phyloP scores from a whole-genome alignment of 1,140 invertebrate species.

The Trichoplusia ni region DNA sequence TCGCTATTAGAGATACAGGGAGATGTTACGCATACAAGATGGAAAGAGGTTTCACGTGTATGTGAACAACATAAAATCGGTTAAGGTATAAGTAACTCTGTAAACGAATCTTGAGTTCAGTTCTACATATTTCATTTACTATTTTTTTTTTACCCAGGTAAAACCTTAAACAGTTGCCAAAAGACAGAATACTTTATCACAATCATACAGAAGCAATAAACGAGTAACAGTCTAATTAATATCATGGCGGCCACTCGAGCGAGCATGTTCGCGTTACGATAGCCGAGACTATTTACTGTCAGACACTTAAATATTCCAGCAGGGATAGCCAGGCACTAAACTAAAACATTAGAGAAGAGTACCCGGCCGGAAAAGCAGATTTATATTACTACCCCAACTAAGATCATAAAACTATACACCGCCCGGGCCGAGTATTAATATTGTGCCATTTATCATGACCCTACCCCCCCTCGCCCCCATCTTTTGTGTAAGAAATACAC shows the following conservation, averaged over 20 bases:
- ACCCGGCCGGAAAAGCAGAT: conserved; percentile 71
- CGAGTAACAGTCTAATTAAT: neutral
- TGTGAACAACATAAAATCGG: too few relatives aligned
- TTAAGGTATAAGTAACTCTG: too few relatives aligned
- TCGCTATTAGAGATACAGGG: too few relatives aligned
- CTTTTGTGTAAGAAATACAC: conserved; percentile 77
- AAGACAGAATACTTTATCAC: neutral
- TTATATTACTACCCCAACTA: conserved; percentile 78
- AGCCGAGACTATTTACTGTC: conserved; percentile 18
- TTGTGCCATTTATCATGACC: conserved; percentile 73
- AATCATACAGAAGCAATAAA: conserved; percentile 8
- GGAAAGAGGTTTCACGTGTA: too few relatives aligned
- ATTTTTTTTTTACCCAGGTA: too few relatives aligned
- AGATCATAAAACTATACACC: conserved; percentile 78
- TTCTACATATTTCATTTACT: too few relatives aligned
- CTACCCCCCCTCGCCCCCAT: conserved; percentile 52
- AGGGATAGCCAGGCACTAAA: conserved; percentile 36
- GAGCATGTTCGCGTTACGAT: conserved; percentile 14
- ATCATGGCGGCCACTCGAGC: neutral
- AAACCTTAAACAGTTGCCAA: too few relatives aligned
- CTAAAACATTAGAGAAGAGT: conserved; percentile 53
- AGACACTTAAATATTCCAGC: conserved; percentile 11
- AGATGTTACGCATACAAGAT: too few relatives aligned
- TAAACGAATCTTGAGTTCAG: too few relatives aligned
- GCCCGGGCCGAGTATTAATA: conserved; percentile 69